These are phyloP conservation scores for Sthenelais limicola DNA, from an alignment of 2,888 invertebrate species.

Conservation along the genomic window DNA sequence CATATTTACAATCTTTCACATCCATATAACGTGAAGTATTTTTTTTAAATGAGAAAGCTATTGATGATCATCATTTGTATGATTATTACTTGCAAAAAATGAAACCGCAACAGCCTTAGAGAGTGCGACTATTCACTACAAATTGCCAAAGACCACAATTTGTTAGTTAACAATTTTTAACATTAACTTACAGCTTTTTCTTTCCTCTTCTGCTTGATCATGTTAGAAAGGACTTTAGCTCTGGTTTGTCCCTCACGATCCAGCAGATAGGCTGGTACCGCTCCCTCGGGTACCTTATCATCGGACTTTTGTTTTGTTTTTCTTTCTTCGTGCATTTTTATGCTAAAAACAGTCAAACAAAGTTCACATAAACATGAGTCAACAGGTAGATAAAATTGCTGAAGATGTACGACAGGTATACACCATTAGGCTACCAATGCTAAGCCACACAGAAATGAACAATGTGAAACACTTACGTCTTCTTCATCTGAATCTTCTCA, in stretches of 20 bases:
- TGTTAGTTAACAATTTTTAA: too few relatives aligned
- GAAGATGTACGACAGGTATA: too few relatives aligned
- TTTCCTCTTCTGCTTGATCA: slow-evolving; percentile 99
- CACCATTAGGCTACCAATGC: background rate
- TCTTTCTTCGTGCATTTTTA: slow-evolving; percentile 96
- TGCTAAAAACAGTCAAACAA: slow-evolving; percentile 66
- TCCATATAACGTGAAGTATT: too few relatives aligned
- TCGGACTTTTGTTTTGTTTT: slow-evolving; percentile 84
- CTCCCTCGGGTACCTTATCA: slow-evolving; percentile 87
- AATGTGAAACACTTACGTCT: slow-evolving; percentile 77
- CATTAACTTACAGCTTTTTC: slow-evolving; percentile 89
- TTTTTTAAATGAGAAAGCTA: too few relatives aligned
- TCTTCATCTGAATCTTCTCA: slow-evolving; percentile 99
- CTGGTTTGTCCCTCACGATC: slow-evolving; percentile 95
- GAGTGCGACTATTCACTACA: too few relatives aligned
- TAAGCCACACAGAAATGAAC: background rate
- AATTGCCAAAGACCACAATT: too few relatives aligned
- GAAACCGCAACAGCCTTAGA: too few relatives aligned
- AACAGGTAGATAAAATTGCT: background rate
- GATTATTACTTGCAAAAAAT: too few relatives aligned
- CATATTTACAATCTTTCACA: too few relatives aligned
- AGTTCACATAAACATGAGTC: background rate
- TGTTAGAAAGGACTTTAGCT: slow-evolving; percentile 96
- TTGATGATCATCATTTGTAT: too few relatives aligned
- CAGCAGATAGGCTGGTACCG: slow-evolving; percentile 94